phyloP scores from a whole-genome alignment of 1,140 invertebrate species.

The Bradysia coprophila region DNA sequence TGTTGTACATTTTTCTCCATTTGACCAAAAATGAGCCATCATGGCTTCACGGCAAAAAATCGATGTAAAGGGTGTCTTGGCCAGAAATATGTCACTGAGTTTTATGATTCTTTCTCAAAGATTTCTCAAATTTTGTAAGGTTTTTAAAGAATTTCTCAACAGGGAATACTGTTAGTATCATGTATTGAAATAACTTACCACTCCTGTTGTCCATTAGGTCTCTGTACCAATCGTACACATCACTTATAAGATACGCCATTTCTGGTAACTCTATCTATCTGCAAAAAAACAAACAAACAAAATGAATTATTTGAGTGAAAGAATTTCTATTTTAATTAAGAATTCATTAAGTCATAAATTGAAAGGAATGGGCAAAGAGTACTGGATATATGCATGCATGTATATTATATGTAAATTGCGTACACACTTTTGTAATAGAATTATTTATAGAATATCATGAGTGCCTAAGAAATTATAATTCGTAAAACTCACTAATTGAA shows the following conservation, averaged over 20 bases:
- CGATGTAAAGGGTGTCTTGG: neutral
- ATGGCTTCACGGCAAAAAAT: neutral
- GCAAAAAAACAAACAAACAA: conserved; percentile 25
- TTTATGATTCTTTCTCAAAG: too few relatives aligned
- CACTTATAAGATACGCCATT: conserved; percentile 44
- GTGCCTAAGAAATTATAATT: too few relatives aligned
- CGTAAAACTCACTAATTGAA: too few relatives aligned
- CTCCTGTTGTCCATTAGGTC: conserved; percentile 64
- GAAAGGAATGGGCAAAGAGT: neutral
- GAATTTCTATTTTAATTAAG: too few relatives aligned
- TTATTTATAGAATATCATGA: neutral
- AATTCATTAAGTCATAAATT: too few relatives aligned
- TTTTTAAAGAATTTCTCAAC: too few relatives aligned
- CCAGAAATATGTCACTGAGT: neutral
- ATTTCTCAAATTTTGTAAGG: too few relatives aligned
- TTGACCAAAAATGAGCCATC: neutral
- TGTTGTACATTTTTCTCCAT: neutral
- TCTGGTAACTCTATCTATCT: conserved; percentile 25
- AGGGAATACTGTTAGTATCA: too few relatives aligned
- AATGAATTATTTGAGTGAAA: neutral
- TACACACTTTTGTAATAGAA: neutral
- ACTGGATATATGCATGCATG: neutral
- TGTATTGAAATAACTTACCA: conserved; percentile 34
- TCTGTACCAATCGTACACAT: conserved; percentile 48
- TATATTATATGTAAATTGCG: too few relatives aligned